Base-by-base conservation (phyloP, 30 jellyfish, hydroid and myxozoan genomes). In the Turritopsis rubra region DNA sequence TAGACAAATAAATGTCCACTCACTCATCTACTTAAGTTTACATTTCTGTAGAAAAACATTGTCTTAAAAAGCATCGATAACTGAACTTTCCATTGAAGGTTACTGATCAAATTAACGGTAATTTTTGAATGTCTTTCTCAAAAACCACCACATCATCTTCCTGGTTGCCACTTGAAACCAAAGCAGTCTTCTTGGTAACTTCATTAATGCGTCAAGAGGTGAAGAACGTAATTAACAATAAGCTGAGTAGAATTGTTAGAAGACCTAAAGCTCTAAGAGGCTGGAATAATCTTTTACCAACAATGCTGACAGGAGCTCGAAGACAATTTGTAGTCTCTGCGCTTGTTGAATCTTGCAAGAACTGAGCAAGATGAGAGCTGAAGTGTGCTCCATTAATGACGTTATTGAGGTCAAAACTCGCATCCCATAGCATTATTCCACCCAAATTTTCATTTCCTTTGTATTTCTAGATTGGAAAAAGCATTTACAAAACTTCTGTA, bases 351-450 rank as follows among this genome's bases (percentile, higher is more conserved):
- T 16, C 17, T 1, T 68, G 16, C 28, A 77, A 66, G 73, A 77
- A 77, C 23, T 77, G 30, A 3, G 21, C 28, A 22, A 77, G 29
- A 18, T n/a, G 30, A 30, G 27, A 41, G 65, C 88, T 65, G 84
- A 76, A 85, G n/a, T 18, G 23, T 3, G 26, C 13, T 9, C 89
- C 92, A 73, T 68, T 66, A 54, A 85, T 85, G 54, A 85, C 82
- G 72, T 85, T 85, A 28, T 75, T 75, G 28, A 41, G 83, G 75
- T 85, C 92, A 41, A 85, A 85, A 26, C 89, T 66, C 0, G 92
- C 89, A 68, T 85, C 92, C 92, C 92, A 85, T 21, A 85, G 84
- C 92, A 85, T 85, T 28, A 85, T 31, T 16, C 92, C 92, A 65
- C 88, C 92, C 29, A 85, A 54, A 53, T 52, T 22, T 54, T 54